Evolutionary conservation across 2,888 invertebrate species (phyloP), one percentile per base, ranked within the genome.

Genomic region (Eilema griseolum): DNA sequence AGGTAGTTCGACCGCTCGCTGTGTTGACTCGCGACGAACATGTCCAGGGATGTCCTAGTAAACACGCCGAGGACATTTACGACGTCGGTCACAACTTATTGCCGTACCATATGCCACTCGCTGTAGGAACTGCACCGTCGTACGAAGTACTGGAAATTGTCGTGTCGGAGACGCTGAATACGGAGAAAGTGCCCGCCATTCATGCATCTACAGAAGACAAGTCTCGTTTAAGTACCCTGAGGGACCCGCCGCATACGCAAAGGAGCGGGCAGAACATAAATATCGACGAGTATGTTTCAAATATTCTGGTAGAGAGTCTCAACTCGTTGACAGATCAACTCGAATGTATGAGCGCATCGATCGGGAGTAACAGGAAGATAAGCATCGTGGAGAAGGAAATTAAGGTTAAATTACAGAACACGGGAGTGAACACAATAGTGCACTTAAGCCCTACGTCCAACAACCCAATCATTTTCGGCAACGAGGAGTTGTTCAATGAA

Each of bases 241-340:
- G 77, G 74, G 75, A 81, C 67, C 76, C 82, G 12, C 62, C 77
- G 61, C 71, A 68, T 12, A 83, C 72, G 14, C 75, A 72, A 63
- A 77, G 74, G 68, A 80, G 71, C 57, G n/a, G 31, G 37, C 75
- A 69, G 56, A 89, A 87, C 67, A 83, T 92, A 57, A 91, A 95
- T 78, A 90, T 96, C 28, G 96, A 96, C 81, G 92, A 94, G 77
- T 96, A 95, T 78, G 95, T 96, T 23, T 95, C 96, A 2, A 93
- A 93, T 79, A 93, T 96, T 79, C 84, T 96, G 56, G 94, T 96
- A 11, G 95, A 95, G 80, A 96, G 95, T 76, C 88, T 96, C 16
- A 92, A 95, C 81, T 94, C 95, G 4, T 85, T 95, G 75, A 91
- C 93, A 11, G 95, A 95, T 79, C 94, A 93, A 77, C 85, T 95